These are phyloP conservation scores for Drosophila mojavensis DNA, from an alignment of 1,140 invertebrate genomes.

Conservation along the genomic window DNA sequence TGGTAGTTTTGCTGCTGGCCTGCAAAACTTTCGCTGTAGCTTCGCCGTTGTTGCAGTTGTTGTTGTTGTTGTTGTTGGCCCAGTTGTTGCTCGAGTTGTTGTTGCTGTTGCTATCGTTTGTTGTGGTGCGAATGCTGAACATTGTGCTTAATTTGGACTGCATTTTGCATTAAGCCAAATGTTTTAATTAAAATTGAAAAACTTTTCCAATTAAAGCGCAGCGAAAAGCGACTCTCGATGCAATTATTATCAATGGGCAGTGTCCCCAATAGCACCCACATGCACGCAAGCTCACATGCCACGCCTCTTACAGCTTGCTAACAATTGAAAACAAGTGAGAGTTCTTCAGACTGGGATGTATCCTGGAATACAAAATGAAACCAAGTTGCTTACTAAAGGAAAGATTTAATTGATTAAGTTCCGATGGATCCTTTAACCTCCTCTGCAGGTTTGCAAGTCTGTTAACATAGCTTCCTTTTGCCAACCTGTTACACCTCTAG, in stretches of 20 bases:
- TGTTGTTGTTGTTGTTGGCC: constrained; percentile 13
- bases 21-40: constrained; percentile 68
- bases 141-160: constrained; percentile 59
- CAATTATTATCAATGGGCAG: constrained; percentile 72
- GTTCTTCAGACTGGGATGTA: background rate
- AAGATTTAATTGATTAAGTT: too few relatives aligned
- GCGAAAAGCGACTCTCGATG: constrained; percentile 28
- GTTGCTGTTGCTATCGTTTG: constrained; percentile 37
- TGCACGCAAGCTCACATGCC: background rate
- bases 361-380: background rate
- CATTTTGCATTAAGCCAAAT: constrained; percentile 80
- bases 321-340: background rate
- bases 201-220: constrained; percentile 76
- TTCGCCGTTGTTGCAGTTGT: constrained; percentile 10
- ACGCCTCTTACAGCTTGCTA: background rate
- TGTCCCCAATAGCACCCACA: background rate
- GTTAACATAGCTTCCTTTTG: too few relatives aligned
- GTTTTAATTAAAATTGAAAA: constrained; percentile 82
- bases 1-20: constrained; percentile 43
- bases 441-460: too few relatives aligned
- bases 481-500: too few relatives aligned
- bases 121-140: constrained; percentile 40
- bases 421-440: too few relatives aligned
- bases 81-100: constrained; percentile 12
- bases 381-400: too few relatives aligned